A percentile compares a stretch with the other conserved stretches of the same genome.
These are phyloP conservation scores for Natrix natrix DNA, from an alignment of 2,797 vertebrate species.

Conservation along the genomic window DNA sequence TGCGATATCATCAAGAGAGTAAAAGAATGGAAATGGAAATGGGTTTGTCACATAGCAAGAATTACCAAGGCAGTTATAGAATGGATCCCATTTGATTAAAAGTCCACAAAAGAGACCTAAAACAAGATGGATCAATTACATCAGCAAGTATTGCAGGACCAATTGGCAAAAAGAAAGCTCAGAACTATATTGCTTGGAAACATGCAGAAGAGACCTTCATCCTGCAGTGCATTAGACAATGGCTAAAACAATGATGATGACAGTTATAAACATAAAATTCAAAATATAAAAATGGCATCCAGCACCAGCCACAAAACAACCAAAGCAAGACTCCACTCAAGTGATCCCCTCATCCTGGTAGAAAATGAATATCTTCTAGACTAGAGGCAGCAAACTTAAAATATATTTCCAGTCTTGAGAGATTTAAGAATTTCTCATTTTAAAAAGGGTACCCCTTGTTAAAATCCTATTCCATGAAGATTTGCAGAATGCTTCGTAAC, in stretches of 20 bases:
- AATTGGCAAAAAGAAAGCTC: neutral
- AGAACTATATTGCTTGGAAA: neutral
- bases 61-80: neutral
- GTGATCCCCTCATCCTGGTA: neutral
- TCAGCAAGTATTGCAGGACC: neutral
- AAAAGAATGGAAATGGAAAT: neutral
- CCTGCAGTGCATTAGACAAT: neutral
- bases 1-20: neutral
- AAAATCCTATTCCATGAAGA: neutral
- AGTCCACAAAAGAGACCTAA: neutral
- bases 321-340: neutral
- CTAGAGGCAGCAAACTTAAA: neutral
- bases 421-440: neutral
- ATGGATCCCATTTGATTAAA: neutral
- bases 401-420: neutral
- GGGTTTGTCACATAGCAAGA: neutral
- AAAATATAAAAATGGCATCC: neutral
- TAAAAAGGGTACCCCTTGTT: neutral
- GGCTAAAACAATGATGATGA: neutral
- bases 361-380: neutral
- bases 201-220: neutral
- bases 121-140: neutral
- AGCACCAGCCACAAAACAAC: neutral
- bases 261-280: neutral
- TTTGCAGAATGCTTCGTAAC: neutral